Base-by-base conservation (phyloP, 2,888 invertebrate species). In the Ischnura elegans region DNA sequence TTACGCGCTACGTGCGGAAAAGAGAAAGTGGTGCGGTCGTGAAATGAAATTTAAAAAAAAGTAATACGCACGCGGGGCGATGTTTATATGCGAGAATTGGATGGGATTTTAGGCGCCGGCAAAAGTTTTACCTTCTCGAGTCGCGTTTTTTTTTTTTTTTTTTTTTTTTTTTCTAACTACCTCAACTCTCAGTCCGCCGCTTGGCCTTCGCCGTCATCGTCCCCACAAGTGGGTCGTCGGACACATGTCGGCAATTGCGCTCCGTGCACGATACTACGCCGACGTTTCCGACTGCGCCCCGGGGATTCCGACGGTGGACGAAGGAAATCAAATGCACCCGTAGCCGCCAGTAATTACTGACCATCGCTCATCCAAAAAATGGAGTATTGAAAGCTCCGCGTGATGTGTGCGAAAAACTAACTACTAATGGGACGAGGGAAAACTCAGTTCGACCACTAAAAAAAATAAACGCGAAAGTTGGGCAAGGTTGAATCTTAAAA, bases 11-110 rank as follows among this genome's bases (percentile, higher is more conserved):
- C 76, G 76, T 76, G 76, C 76, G 76, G 76, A 29, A 76, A 76
- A 76, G 76, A 76, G 76, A 76, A 76, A 76, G 76, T 76, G 76
- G 76, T 76, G 76, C 76, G 76, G 76, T 76, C 76, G 76, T 76
- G 76, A 76, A 76, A 76, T 76, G 76, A 76, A 76, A 76, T 76
- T 8, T 36, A 76, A 76, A 36, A 66, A 76, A 76, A 36, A 10
- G 25, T 21, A 19, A 25, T 4, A 61, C 19, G 61, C 76, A 13
- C 16, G 29, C 16, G 13, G 76, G n/a, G 13, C 76, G 76, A 76
- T 76, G 76, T 76, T 76, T 76, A 76, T 76, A 76, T 76, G 76
- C 25, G 76, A 76, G 76, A 76, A 36, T 36, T n/a, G n/a, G 76
- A 36, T 76, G 76, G 36, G 76, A 76, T 36, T n/a, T 76, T 76